Evolutionary conservation across 2,888 invertebrate species (phyloP).

Genomic region (Orchestes rusci): DNA sequence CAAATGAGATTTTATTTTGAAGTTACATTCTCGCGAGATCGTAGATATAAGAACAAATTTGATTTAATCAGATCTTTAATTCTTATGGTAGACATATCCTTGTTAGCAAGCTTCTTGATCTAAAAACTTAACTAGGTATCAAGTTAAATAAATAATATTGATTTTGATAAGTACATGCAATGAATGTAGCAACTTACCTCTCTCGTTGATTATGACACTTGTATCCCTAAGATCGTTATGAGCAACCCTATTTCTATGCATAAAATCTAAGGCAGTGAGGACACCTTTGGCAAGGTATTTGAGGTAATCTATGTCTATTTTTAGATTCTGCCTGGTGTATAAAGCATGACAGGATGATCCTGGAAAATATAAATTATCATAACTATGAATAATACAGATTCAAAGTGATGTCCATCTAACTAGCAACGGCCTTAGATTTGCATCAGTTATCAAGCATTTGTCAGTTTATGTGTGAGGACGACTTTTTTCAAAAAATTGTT

Average conservation of each 20-base stretch:
- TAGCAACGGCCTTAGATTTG: too few species aligned
- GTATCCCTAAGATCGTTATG: constrained; percentile 75
- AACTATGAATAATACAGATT: too few species aligned
- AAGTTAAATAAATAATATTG: too few species aligned
- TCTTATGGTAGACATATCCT: too few species aligned
- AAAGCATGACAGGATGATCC: constrained; percentile 43
- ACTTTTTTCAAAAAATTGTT: too few species aligned
- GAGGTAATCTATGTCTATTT: constrained; percentile 50
- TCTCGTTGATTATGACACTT: constrained; percentile 64
- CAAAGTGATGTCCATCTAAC: too few species aligned
- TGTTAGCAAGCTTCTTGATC: too few species aligned
- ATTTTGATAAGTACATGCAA: not conserved
- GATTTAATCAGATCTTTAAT: constrained; percentile 4
- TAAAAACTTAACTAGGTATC: too few species aligned
- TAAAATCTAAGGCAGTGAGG: constrained; percentile 64
- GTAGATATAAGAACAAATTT: not conserved
- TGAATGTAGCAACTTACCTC: constrained; percentile 42
- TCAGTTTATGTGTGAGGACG: too few species aligned
- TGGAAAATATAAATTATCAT: constrained; percentile 29
- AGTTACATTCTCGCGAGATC: too few species aligned
- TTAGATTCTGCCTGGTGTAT: constrained; percentile 47
- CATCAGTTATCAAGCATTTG: too few species aligned
- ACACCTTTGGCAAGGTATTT: constrained; percentile 65
- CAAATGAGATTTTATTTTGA: too few species aligned
- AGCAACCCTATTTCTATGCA: constrained; percentile 75